These are phyloP conservation scores for Leuciscus idus DNA, from an alignment of 2,113 vertebrate species.

Conservation along the genomic window DNA sequence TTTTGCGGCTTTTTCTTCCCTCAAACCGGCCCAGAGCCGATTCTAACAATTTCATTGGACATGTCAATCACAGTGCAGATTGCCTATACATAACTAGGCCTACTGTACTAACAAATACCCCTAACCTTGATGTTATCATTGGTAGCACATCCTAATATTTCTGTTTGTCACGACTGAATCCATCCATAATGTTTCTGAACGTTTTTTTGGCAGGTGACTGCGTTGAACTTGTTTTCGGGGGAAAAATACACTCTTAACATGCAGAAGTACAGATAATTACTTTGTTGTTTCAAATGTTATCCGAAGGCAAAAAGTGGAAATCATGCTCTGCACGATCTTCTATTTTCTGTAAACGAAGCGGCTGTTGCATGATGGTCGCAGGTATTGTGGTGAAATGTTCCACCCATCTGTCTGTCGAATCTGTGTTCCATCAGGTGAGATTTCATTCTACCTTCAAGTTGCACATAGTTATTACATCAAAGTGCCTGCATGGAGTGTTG, in stretches of 20 bases:
- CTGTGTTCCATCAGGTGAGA: constrained; percentile 62
- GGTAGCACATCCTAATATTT: too few species aligned
- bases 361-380: constrained; percentile 14
- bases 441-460: constrained; percentile 66
- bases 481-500: constrained; percentile 69
- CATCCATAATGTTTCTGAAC: too few species aligned
- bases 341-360: constrained; percentile 32
- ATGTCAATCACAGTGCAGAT: too few species aligned
- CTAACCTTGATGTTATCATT: too few species aligned
- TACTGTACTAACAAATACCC: too few species aligned
- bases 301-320: neutral
- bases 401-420: constrained; percentile 49
- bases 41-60: too few species aligned
- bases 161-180: too few species aligned
- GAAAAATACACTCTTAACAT: neutral
- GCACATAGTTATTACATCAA: constrained; percentile 74
- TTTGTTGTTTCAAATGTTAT: neutral
- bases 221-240: too few species aligned
- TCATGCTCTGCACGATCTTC: neutral
- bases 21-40: too few species aligned
- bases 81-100: too few species aligned
- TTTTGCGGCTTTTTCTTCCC: too few species aligned
- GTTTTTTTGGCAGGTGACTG: too few species aligned
- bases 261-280: neutral
- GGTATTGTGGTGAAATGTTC: constrained; percentile 40